These are phyloP conservation scores for Diogma glabrata DNA, from an alignment of 2,888 invertebrate genomes.

Conservation along the genomic window DNA sequence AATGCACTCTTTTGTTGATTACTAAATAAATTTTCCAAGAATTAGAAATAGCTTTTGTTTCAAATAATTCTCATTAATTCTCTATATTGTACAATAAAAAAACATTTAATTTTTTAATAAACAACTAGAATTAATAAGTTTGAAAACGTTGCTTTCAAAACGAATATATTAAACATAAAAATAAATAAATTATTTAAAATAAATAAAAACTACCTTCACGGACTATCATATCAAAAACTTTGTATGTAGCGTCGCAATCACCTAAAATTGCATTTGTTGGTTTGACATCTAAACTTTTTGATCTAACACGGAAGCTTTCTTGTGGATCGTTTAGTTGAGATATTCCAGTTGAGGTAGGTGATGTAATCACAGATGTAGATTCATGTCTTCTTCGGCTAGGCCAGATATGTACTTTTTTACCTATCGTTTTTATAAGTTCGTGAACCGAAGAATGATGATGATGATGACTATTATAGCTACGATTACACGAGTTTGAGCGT, in stretches of 20 bases:
- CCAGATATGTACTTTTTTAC: conserved; percentile 64
- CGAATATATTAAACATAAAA: background rate
- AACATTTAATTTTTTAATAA: too few species aligned
- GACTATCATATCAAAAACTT: conserved; percentile 68
- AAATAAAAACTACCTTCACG: conserved; percentile 47
- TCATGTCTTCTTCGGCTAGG: conserved; percentile 47
- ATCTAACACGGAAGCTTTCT: conserved; percentile 62
- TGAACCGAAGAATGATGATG: conserved; percentile 62
- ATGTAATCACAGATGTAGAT: conserved; percentile 35
- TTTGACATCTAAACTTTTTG: conserved; percentile 62
- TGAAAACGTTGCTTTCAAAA: too few species aligned
- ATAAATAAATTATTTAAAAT: background rate
- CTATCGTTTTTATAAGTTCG: conserved; percentile 62
- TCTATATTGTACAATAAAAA: too few species aligned
- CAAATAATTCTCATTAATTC: too few species aligned
- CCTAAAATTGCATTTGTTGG: conserved; percentile 41
- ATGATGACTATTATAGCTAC: conserved; percentile 24
- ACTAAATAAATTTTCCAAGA: too few species aligned
- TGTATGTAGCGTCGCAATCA: conserved; percentile 71
- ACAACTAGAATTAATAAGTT: too few species aligned
- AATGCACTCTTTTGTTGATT: too few species aligned
- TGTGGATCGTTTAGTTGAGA: conserved; percentile 31
- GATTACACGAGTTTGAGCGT: conserved; percentile 17
- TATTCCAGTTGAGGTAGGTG: conserved; percentile 37
- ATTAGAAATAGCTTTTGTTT: too few species aligned